Percentiles rank a stretch among this genome's conserved stretches.
phyloP scores from a whole-genome alignment of 2,888 invertebrate species.

The Polia nebulosa region DNA sequence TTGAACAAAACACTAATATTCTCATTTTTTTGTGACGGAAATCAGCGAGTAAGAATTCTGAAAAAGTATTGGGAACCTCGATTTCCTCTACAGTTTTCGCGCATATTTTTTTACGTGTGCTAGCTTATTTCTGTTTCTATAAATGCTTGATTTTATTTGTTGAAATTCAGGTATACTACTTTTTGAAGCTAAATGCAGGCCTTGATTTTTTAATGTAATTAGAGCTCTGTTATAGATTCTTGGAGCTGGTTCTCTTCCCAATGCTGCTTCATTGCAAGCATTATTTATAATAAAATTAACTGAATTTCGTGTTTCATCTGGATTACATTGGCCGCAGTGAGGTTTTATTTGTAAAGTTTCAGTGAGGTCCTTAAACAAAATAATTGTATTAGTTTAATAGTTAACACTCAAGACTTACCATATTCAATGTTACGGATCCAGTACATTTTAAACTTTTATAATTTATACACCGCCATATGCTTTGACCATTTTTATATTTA shows the following conservation, averaged over 20 bases:
- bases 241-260: too few species aligned
- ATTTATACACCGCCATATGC: not conserved
- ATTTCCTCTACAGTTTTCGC: too few species aligned
- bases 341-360: constrained; percentile 6
- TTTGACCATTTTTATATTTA: too few species aligned
- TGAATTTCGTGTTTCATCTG: constrained; percentile 14
- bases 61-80: not conserved
- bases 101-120: too few species aligned
- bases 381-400: too few species aligned
- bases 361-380: too few species aligned
- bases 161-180: not conserved
- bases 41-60: constrained; percentile 1
- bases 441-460: not conserved
- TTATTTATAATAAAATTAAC: constrained; percentile 9
- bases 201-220: too few species aligned
- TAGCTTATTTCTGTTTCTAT: too few species aligned
- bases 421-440: not conserved
- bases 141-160: not conserved
- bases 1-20: constrained; percentile 12
- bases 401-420: too few species aligned
- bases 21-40: constrained; percentile 1
- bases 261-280: not conserved
- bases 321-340: constrained; percentile 10
- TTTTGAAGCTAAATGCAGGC: too few species aligned
- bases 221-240: too few species aligned